These are phyloP conservation scores for Ephialtes manifestator DNA, from an alignment of 2,888 invertebrate species.

Conservation along the genomic window DNA sequence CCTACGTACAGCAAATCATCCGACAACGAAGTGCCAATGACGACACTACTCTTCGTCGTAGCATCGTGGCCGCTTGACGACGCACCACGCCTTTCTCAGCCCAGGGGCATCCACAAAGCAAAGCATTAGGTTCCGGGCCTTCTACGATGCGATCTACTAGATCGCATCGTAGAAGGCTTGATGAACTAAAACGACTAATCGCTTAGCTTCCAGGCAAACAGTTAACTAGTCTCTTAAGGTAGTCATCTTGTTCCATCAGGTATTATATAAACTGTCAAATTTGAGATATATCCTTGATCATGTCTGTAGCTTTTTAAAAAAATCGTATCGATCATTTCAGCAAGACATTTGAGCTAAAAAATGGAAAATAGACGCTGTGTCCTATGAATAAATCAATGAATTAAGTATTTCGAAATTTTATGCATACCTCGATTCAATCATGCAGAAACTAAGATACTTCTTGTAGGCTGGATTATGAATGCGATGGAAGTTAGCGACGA, in stretches of 20 bases:
- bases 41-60: conserved; percentile 66
- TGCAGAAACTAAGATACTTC: too few species aligned
- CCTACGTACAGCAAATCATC: conserved; percentile 70
- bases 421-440: too few species aligned
- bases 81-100: conserved; percentile 84
- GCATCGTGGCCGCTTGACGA: conserved; percentile 49
- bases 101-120: conserved; percentile 80
- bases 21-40: conserved; percentile 68
- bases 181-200: conserved; percentile 2
- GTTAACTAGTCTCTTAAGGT: not conserved
- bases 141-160: conserved; percentile 7
- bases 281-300: not conserved
- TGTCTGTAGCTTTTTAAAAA: not conserved
- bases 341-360: too few species aligned
- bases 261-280: not conserved
- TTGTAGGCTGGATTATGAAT: too few species aligned
- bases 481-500: too few species aligned
- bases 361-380: too few species aligned
- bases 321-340: too few species aligned
- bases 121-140: conserved; percentile 76
- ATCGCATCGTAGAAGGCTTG: not conserved
- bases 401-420: too few species aligned
- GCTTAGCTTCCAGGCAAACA: conserved; percentile 27
- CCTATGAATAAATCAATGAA: too few species aligned
- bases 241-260: not conserved